Conservation (phyloP, 92 coral and sea anemone species). For the Phenganax stokvisi region DNA sequence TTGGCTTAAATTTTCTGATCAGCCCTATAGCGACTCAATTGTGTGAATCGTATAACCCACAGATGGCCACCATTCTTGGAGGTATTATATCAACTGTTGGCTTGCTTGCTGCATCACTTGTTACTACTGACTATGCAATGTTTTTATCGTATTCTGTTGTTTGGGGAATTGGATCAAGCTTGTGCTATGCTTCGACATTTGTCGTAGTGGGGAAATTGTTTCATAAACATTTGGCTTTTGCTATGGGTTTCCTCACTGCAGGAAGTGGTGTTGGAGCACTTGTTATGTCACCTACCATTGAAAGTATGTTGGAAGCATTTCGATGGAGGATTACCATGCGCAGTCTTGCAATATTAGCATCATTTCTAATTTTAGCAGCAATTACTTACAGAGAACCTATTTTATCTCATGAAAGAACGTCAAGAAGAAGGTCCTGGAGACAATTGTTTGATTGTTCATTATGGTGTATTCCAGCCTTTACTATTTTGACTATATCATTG, state of each 20-base stretch:
- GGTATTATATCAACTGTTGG: constrained; percentile 50
- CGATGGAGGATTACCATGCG: constrained; percentile 72
- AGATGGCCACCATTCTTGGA: constrained; percentile 50
- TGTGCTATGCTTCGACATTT: constrained; percentile 53
- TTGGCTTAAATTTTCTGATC: constrained; percentile 56
- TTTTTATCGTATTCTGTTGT: constrained; percentile 52
- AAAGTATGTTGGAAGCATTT: constrained; percentile 53
- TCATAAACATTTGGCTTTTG: constrained; percentile 57
- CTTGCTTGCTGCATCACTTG: constrained; percentile 50
- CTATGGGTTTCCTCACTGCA: constrained; percentile 78
- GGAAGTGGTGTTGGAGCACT: constrained; percentile 91
- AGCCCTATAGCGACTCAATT: constrained; percentile 53
- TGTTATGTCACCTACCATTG: constrained; percentile 66
- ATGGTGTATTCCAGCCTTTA: constrained; percentile 52
- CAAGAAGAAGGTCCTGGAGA: constrained; percentile 31
- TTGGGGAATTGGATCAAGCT: constrained; percentile 60
- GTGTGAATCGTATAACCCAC: constrained; percentile 47
- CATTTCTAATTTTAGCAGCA: constrained; percentile 53
- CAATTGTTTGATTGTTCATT: constrained; percentile 51
- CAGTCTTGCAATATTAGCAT: constrained; percentile 59
- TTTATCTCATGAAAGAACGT: constrained; percentile 44
- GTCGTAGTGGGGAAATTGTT: constrained; percentile 48
- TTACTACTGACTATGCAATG: constrained; percentile 48
- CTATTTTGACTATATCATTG: constrained; percentile 52
- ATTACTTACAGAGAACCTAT: constrained; percentile 56